Base-by-base conservation (phyloP, 1,140 invertebrate genomes). In the Andrena cerasifolii region DNA sequence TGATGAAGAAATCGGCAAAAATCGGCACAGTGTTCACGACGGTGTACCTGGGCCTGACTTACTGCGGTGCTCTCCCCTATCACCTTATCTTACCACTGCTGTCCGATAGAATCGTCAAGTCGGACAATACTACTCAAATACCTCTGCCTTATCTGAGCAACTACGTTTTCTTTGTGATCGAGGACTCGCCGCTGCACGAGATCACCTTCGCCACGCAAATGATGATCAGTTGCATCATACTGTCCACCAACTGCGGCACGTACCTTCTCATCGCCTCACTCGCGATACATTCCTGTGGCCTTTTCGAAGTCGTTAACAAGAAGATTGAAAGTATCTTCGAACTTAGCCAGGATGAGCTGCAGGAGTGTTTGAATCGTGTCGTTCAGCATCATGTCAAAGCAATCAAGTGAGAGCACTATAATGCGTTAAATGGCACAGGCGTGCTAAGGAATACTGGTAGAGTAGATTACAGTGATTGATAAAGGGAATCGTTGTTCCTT, bases 61-160 rank as follows among this genome's bases (percentile, higher is more conserved):
- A 91, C 53, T 89, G 89, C 5, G 90, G 90, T 0, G 90, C 90
- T 0, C 68, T 92, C 10, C 90, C 91, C 3, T 92, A 92, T 85
- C 89, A 92, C 43, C 88, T 92, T 12, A 84, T 91, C 7, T 82
- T 91, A 83, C 91, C 90, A 0, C 43, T 92, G 2, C 62, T 90
- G n/a, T 86, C 79, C 1, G 87, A 90, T 0, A 82, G 84, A 59
- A 67, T 90, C 10, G 80, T 88, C 0, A 91, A 87, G 6, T 65
- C 61, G 0, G 88, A 90, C 40, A 91, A 91, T 21, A 86, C 79
- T 3, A 91, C 88, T 0, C 88, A 88, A 65, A 89, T 91, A 68
- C 90, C 91, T 0, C 6, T 92, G n/a, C 90, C 90, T 0, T 91
- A 92, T 67, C 82, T 89, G 0, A 89, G 87, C 70, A 80, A 92